Conservation (phyloP, 2,888 invertebrate species). For the Lasioglossum leucozonium region DNA sequence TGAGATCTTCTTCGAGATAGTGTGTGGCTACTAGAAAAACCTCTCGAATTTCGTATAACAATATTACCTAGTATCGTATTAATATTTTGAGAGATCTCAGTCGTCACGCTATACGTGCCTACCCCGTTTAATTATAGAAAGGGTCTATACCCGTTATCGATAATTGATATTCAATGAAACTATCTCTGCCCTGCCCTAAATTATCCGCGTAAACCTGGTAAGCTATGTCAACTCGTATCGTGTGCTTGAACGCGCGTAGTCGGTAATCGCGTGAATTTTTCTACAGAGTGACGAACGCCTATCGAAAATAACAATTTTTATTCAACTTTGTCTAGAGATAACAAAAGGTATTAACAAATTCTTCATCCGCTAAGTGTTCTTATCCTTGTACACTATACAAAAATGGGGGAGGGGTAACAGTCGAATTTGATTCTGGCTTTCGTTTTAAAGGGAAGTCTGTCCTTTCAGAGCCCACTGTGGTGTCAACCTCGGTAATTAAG, state of each 20-base stretch:
- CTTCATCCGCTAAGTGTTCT: constrained; percentile 18
- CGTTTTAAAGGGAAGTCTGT: background rate
- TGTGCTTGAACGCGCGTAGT: background rate
- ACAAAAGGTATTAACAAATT: constrained; percentile 45
- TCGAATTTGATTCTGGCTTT: constrained; percentile 11
- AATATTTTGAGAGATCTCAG: background rate
- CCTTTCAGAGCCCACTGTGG: constrained; percentile 4
- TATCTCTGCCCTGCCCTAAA: constrained; percentile 2
- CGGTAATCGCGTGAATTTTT: background rate
- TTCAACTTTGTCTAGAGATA: constrained; percentile 17
- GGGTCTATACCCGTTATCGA: constrained; percentile 43
- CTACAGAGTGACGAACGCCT: background rate
- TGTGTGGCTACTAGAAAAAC: background rate
- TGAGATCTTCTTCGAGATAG: background rate
- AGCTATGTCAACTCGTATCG: background rate
- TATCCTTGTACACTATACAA: constrained; percentile 19
- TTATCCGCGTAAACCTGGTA: background rate
- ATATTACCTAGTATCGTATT: background rate
- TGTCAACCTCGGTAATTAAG: constrained; percentile 23
- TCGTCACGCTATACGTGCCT: background rate
- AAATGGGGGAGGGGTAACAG: background rate
- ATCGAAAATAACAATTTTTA: constrained; percentile 25
- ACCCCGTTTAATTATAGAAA: constrained; percentile 38
- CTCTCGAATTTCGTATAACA: background rate
- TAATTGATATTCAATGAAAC: constrained; percentile 46